phyloP scores from a whole-genome alignment of 1,140 invertebrate species.

The Proales similis region DNA sequence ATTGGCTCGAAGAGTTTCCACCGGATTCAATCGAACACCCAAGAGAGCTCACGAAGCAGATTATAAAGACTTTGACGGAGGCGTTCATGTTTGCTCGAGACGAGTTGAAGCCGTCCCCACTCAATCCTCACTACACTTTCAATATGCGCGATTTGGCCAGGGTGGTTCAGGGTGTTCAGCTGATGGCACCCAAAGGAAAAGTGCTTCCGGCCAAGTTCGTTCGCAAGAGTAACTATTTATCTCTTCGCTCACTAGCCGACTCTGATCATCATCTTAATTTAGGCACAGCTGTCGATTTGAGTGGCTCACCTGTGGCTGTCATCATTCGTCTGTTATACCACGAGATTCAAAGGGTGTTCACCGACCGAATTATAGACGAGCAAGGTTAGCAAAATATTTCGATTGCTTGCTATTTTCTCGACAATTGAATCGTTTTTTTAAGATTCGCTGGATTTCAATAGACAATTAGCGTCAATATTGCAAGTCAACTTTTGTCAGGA shows the following conservation, averaged over 20 bases:
- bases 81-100: slow-evolving; percentile 45
- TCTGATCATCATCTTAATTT: not conserved
- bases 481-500: slow-evolving; percentile 47
- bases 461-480: slow-evolving; percentile 43
- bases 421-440: slow-evolving; percentile 6
- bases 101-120: slow-evolving; percentile 45
- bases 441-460: slow-evolving; percentile 46
- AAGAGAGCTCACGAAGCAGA: slow-evolving; percentile 48
- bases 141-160: slow-evolving; percentile 46
- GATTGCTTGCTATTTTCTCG: not conserved
- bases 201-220: slow-evolving; percentile 38
- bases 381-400: slow-evolving; percentile 46
- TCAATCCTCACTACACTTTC: slow-evolving; percentile 49
- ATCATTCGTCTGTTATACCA: slow-evolving; percentile 51
- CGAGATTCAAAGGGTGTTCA: slow-evolving; percentile 48
- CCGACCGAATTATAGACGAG: slow-evolving; percentile 45
- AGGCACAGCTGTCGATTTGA: slow-evolving; percentile 11
- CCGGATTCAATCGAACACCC: slow-evolving; percentile 48
- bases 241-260: not conserved
- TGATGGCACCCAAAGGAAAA: slow-evolving; percentile 48
- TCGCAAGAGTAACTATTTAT: slow-evolving; percentile 21
- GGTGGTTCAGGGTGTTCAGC: slow-evolving; percentile 48
- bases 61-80: slow-evolving; percentile 45
- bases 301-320: slow-evolving; percentile 40
- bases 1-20: slow-evolving; percentile 53